Conservation (phyloP, 2,888 invertebrate genomes). For the Hydropsyche betteni region DNA sequence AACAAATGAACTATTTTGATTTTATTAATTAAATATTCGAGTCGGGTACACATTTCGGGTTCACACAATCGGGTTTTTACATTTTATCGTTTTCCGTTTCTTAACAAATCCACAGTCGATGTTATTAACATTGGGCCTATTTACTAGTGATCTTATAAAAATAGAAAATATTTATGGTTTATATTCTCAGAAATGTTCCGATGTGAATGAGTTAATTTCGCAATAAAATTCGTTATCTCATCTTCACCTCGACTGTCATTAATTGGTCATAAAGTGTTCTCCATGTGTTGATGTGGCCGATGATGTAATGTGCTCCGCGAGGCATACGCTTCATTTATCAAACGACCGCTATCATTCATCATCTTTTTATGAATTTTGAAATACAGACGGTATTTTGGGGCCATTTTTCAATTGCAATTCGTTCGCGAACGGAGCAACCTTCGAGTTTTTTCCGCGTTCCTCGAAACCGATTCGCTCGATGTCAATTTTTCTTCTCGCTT, state of each 20-base stretch:
- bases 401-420: constrained; percentile 22
- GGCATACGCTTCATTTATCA: constrained; percentile 19
- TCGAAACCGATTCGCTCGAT: neutral
- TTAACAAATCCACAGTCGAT: no score
- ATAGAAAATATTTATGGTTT: no score
- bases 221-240: no score
- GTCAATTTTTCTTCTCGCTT: neutral
- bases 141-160: no score
- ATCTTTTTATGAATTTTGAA: constrained; percentile 8
- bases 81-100: no score
- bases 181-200: no score
- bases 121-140: no score
- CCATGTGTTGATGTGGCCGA: constrained; percentile 26
- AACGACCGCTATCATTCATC: constrained; percentile 17
- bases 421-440: neutral
- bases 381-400: neutral
- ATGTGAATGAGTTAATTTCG: no score
- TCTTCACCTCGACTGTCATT: neutral
- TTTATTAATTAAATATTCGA: no score
- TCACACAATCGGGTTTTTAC: no score
- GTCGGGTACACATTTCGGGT: no score
- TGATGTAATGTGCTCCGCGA: constrained; percentile 14
- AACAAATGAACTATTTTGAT: no score
- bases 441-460: constrained; percentile 21
- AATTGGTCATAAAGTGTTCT: constrained; percentile 29